phyloP scores from a whole-genome alignment of 2,113 vertebrate genomes.

The Antennarius striatus region DNA sequence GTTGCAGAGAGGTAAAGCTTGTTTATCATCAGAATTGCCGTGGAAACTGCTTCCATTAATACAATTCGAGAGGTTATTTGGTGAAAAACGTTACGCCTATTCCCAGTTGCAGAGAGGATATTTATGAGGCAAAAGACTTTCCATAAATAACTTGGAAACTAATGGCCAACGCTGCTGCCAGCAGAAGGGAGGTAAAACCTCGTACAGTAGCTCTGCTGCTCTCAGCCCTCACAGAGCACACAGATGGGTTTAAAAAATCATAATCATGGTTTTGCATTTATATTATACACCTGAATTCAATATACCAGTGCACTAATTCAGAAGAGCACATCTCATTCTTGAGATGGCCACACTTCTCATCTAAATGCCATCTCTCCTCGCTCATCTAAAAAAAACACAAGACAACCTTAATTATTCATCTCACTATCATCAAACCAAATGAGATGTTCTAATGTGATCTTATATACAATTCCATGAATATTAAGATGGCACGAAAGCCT shows the following conservation, averaged over 20 bases:
- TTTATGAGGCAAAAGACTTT: conserved; percentile 33
- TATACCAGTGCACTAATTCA: not conserved
- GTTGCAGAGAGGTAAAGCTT: not conserved
- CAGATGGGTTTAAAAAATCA: not conserved
- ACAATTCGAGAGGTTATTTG: not conserved
- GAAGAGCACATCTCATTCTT: conserved; percentile 5
- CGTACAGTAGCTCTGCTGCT: conserved; percentile 1
- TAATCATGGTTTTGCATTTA: not conserved
- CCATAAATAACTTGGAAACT: conserved; percentile 34
- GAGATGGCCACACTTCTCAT: not conserved
- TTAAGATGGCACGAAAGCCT: conserved; percentile 10
- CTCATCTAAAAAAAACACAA: conserved; percentile 21
- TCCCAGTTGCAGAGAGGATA: conserved; percentile 10
- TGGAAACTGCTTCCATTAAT: conserved; percentile 4
- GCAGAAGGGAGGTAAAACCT: conserved; percentile 28
- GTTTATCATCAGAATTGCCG: conserved; percentile 19
- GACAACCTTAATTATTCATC: conserved; percentile 2
- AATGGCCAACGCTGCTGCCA: conserved; percentile 22
- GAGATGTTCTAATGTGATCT: conserved; percentile 23
- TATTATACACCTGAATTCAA: conserved; percentile 1
- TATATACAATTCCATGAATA: conserved; percentile 17
- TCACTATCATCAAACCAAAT: conserved; percentile 30
- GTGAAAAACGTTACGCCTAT: conserved; percentile 15
- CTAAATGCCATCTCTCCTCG: conserved; percentile 4
- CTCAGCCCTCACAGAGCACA: conserved; percentile 5